Percentiles rank a stretch among this genome's conserved stretches.
Conservation (phyloP, 2,797 vertebrate species). For the Anolis apletophallus region DNA sequence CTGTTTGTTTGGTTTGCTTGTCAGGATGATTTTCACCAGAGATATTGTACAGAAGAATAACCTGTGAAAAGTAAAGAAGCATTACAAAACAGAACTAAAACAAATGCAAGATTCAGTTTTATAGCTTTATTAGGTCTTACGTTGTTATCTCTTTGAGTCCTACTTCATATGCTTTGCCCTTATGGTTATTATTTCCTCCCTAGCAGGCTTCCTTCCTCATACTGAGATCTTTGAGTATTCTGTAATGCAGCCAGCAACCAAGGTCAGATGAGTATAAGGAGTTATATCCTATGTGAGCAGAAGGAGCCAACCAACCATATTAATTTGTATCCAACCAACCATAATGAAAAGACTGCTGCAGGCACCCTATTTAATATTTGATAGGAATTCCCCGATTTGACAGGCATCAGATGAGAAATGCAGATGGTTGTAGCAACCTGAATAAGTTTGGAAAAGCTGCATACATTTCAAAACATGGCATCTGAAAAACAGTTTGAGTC, state of each 20-base stretch:
- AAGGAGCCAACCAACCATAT: conserved; percentile 21
- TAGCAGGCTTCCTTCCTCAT: background rate
- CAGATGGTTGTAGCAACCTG: conserved; percentile 33
- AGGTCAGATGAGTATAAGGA: conserved; percentile 29
- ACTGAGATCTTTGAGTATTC: background rate
- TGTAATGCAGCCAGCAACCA: conserved; percentile 7
- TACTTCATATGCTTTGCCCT: background rate
- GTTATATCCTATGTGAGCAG: conserved; percentile 41
- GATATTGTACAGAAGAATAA: conserved; percentile 79
- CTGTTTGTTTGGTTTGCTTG: conserved; percentile 73
- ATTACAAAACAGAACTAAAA: background rate
- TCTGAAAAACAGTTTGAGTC: background rate
- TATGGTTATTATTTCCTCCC: conserved; percentile 19
- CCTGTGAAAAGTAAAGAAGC: conserved; percentile 67
- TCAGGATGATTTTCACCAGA: conserved; percentile 81
- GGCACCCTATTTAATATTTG: conserved; percentile 49
- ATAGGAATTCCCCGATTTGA: conserved; percentile 33
- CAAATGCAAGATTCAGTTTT: background rate
- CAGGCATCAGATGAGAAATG: conserved; percentile 42
- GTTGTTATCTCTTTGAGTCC: conserved; percentile 6
- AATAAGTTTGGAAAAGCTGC: conserved; percentile 50
- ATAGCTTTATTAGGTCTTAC: background rate
- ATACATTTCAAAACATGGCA: conserved; percentile 44
- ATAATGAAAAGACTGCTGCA: conserved; percentile 39
- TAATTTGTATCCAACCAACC: conserved; percentile 33